A percentile compares a stretch with the other conserved stretches of the same genome.
These are phyloP conservation scores for Myoxocephalus aenaeus DNA, from an alignment of 2,797 vertebrate genomes.

Conservation along the genomic window DNA sequence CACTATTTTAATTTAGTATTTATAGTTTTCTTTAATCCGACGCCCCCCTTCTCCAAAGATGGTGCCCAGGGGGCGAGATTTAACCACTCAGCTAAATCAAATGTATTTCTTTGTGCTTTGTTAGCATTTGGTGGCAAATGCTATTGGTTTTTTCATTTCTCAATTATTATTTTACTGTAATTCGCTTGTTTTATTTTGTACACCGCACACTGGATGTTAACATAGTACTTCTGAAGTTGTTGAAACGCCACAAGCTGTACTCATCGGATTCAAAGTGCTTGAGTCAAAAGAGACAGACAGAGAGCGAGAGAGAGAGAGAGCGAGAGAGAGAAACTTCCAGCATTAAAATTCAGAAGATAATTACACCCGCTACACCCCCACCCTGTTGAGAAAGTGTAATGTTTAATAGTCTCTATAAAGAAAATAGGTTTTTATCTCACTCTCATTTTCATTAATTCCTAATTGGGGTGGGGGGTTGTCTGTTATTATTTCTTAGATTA, in stretches of 20 bases:
- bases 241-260: slow-evolving; percentile 79
- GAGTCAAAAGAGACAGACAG: slow-evolving; percentile 75
- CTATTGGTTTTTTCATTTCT: slow-evolving; percentile 57
- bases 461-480: slow-evolving; percentile 90
- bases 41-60: slow-evolving; percentile 46
- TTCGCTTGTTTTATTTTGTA: slow-evolving; percentile 47
- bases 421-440: slow-evolving; percentile 90
- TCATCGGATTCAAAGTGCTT: slow-evolving; percentile 83
- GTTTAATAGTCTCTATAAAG: slow-evolving; percentile 91
- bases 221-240: slow-evolving; percentile 77
- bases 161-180: slow-evolving; percentile 54
- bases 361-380: slow-evolving; percentile 86
- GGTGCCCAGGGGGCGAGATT: slow-evolving; percentile 47
- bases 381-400: slow-evolving; percentile 89
- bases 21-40: slow-evolving; percentile 53
- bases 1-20: slow-evolving; percentile 30
- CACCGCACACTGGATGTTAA: slow-evolving; percentile 62
- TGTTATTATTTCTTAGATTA: slow-evolving; percentile 92
- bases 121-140: slow-evolving; percentile 57
- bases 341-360: slow-evolving; percentile 90
- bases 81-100: slow-evolving; percentile 62
- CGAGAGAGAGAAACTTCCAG: slow-evolving; percentile 80
- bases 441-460: slow-evolving; percentile 92
- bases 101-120: slow-evolving; percentile 56
- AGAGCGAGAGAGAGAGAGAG: slow-evolving; percentile 32